Percentiles rank a stretch among this genome's conserved stretches.
Evolutionary conservation across 2,888 invertebrate species (phyloP).

Genomic region (Oscheius onirici): DNA sequence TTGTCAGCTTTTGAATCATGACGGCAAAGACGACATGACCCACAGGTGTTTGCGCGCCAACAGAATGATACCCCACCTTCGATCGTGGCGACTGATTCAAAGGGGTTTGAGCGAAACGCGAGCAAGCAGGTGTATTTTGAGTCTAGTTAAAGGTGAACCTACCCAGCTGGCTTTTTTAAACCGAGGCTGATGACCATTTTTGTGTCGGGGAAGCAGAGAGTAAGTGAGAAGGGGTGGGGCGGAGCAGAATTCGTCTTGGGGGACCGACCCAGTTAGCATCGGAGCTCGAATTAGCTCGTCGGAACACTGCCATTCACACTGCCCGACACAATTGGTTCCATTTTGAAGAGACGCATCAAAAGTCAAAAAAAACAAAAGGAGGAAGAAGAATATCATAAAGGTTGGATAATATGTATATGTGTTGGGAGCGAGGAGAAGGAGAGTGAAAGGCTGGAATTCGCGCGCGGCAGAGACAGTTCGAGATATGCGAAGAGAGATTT

Average conservation of each 20-base stretch:
- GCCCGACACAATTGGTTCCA: constrained; percentile 14
- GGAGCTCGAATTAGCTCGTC: constrained; percentile 21
- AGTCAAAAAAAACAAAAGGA: not conserved
- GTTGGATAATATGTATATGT: not conserved
- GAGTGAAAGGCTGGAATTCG: constrained; percentile 25
- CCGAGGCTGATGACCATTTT: constrained; percentile 22
- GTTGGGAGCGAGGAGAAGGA: not conserved
- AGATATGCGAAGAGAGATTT: constrained; percentile 24
- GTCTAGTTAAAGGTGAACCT: not conserved
- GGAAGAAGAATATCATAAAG: not conserved
- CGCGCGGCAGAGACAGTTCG: constrained; percentile 12
- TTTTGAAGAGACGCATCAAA: not conserved
- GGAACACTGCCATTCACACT: constrained; percentile 22
- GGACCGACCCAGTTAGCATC: constrained; percentile 28
- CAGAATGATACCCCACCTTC: too few species aligned
- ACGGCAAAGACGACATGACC: too few species aligned
- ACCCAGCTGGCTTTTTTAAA: constrained; percentile 7
- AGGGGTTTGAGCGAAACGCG: too few species aligned
- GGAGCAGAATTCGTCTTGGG: not conserved
- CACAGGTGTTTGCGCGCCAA: too few species aligned
- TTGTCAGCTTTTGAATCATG: too few species aligned
- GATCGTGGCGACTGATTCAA: too few species aligned
- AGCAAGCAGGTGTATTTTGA: too few species aligned
- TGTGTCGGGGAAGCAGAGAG: not conserved
- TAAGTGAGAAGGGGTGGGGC: too few species aligned